These are phyloP conservation scores for Pseudomyrmex sp. DNA, from an alignment of 1,140 invertebrate genomes.

Conservation along the genomic window DNA sequence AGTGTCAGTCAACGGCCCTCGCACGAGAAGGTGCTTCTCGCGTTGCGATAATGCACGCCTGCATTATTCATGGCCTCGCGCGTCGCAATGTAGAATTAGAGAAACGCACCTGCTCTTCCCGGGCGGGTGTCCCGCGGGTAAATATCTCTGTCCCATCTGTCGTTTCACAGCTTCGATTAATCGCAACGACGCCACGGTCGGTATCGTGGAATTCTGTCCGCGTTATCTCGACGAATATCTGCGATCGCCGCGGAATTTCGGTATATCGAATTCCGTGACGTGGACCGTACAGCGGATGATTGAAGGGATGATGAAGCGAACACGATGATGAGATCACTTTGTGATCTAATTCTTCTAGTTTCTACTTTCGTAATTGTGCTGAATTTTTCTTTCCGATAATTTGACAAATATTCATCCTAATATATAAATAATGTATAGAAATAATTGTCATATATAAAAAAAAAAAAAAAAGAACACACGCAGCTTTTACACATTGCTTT, in stretches of 20 bases:
- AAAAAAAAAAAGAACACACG: no score
- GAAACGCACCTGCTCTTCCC: constrained; percentile 39
- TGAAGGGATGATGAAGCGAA: not conserved
- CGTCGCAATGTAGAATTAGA: constrained; percentile 37
- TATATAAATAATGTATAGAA: not conserved
- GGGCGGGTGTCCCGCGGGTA: constrained; percentile 4
- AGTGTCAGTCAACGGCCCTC: constrained; percentile 13
- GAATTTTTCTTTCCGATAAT: not conserved
- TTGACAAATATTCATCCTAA: no score
- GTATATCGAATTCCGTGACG: constrained; percentile 6
- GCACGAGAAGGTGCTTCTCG: constrained; percentile 13
- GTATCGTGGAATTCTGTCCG: not conserved
- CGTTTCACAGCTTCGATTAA: constrained; percentile 42
- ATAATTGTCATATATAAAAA: not conserved
- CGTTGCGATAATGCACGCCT: constrained; percentile 35
- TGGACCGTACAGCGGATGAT: no score
- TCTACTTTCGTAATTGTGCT: no score
- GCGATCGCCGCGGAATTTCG: constrained; percentile 27
- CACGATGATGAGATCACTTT: no score
- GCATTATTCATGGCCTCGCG: constrained; percentile 43
- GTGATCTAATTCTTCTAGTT: no score
- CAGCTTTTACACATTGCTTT: not conserved
- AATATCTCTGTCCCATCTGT: constrained; percentile 31
- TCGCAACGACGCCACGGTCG: constrained; percentile 13
- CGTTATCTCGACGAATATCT: constrained; percentile 6